Percentiles rank a stretch among this genome's conserved stretches.
Conservation (phyloP, 2,797 vertebrate species). For the Epinephelus coioides region DNA sequence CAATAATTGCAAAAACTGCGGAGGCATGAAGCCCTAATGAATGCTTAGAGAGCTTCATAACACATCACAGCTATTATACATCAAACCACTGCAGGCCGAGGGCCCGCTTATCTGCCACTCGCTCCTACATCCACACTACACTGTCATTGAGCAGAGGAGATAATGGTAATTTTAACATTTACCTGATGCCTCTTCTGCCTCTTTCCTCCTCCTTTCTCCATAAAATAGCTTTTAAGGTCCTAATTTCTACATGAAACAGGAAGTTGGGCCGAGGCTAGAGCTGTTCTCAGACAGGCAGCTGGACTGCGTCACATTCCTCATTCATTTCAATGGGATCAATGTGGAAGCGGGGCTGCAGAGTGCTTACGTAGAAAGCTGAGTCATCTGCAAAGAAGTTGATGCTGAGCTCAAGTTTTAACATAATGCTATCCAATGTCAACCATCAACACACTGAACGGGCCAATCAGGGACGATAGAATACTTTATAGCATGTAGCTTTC, state of each 20-base stretch:
- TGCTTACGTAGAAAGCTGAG: background rate
- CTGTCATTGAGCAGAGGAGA: slow-evolving; percentile 14
- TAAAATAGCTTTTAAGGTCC: background rate
- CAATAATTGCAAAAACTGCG: slow-evolving; percentile 58
- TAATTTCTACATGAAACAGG: background rate
- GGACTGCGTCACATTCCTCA: background rate
- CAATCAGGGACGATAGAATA: too few relatives aligned
- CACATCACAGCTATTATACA: slow-evolving; percentile 43
- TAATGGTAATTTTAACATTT: slow-evolving; percentile 57
- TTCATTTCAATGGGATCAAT: background rate
- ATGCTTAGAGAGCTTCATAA: slow-evolving; percentile 56
- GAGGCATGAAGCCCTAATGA: slow-evolving; percentile 51
- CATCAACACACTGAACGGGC: background rate
- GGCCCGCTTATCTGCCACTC: slow-evolving; percentile 37
- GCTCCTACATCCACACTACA: background rate
- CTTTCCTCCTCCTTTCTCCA: too few relatives aligned
- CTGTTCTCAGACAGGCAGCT: background rate
- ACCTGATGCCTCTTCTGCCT: background rate
- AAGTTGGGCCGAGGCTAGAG: background rate
- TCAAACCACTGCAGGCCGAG: slow-evolving; percentile 28
- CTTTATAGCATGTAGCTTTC: too few relatives aligned
- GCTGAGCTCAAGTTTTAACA: background rate
- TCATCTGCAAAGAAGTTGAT: slow-evolving; percentile 2
- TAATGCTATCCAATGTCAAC: background rate
- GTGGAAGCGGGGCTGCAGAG: background rate